Base-by-base conservation (phyloP, 2,113 vertebrate genomes). In the Gallinago media region DNA sequence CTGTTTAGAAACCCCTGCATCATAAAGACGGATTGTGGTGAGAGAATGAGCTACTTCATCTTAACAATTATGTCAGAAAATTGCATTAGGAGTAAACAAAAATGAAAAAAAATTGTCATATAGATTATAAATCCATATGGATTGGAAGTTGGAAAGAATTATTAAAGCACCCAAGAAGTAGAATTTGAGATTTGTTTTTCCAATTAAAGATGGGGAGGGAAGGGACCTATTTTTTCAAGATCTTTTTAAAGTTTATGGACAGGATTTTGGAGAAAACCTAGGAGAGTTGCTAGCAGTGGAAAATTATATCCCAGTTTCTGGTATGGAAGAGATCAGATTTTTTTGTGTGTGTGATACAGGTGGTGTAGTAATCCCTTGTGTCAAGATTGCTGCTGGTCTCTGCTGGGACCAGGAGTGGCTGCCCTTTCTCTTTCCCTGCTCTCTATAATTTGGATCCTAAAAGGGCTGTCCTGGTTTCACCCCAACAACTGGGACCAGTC, bases 291-390 rank as follows among this genome's bases (percentile, higher is more conserved):
- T 78, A 52, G 32, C 52, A 15, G 4, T 23, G 12, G 22, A 77
- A 78, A 71, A 74, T 27, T 6, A 32, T 25, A 54, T 61, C 25
- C 6, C 54, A 49, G 12, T 34, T 7, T 6, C 17, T 52, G 42
- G 19, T 65, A 36, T 3, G 0, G 0, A 46, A 72, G 58, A 61
- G 26, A 10, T 18, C 15, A 5, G 32, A 32, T 56, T 63, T 88
- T 12, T 88, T 12, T 13, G 23, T 34, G n/a, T 63, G 34, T 0
- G 0, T 79, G 36, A n/a, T 13, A 17, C 4, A 7, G 1, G 4
- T 55, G 31, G 26, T 42, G 6, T 12, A 61, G 36, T 52, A 80
- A 56, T 77, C 44, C 36, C 5, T 0, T 36, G 36, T 70, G 68
- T 77, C n/a, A 44, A 8, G 31, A 34, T 6, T 23, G 32, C n/a